Evolutionary conservation across 2,797 vertebrate genomes (phyloP), one percentile per base, ranked within the genome.

Genomic region (Sternotherus odoratus): DNA sequence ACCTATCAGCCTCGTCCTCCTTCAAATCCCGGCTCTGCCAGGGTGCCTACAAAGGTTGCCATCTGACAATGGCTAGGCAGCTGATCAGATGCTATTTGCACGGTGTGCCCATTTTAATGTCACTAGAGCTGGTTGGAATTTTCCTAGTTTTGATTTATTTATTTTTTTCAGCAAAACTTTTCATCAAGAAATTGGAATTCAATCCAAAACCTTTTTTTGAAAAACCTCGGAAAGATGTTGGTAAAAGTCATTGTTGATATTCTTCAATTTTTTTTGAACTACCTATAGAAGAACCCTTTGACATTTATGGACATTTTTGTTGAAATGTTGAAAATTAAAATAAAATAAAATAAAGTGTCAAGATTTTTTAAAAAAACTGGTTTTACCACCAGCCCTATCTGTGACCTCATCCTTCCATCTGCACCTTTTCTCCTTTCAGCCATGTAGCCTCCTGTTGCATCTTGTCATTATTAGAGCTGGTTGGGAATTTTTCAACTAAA

Each of bases 161-260:
- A 3, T 8, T 54, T 57, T 1, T 2, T 0, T 5, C 10, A 39
- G 19, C 5, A 9, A n/a, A 28, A 63, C 13, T 75, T 75, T 75
- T 75, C 26, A 48, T 28, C 5, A 6, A 85, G 54, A 85, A 74
- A 94, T 75, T 0, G 12, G 15, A 86, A 83, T 84, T 66, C 74
- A 63, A 17, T 11, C 66, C 43, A 46, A 74, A 74, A 28, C 78
- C 33, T 83, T 12, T 23, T 28, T 87, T 79, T 43, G 8, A 56
- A 69, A 94, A 46, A 74, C 1, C 6, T 72, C 69, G 15, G 24
- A 39, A 72, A 72, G 69, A 19, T 6, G 1, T 46, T 16, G 15
- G 72, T 74, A 89, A 94, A 92, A 87, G 63, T 21, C 23, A 5
- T 12, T 1, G 0, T 36, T 26, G 30, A 72, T 1, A 5, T 9